Evolutionary conservation across 2,113 vertebrate genomes (phyloP).

Genomic region (Geococcyx californianus): DNA sequence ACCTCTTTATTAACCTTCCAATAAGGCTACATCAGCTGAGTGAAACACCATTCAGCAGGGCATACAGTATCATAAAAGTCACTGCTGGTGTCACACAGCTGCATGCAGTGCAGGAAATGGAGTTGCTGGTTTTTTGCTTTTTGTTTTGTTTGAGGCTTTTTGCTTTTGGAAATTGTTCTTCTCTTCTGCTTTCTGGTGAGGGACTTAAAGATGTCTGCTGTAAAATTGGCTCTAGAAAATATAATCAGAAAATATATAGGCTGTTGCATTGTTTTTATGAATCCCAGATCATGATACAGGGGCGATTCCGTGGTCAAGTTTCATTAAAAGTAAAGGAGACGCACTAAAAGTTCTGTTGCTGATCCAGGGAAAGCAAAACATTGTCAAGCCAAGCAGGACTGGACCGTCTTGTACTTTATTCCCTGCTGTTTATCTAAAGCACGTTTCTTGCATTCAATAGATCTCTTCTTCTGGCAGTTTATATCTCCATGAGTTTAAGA

Average conservation of each 20-base stretch:
- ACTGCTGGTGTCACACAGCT: not conserved
- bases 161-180: not conserved
- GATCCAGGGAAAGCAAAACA: not conserved
- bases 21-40: not conserved
- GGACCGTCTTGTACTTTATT: not conserved
- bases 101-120: not conserved
- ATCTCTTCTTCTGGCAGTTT: constrained; percentile 35
- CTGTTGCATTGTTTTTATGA: constrained; percentile 16
- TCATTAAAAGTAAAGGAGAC: constrained; percentile 18
- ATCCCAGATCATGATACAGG: not conserved
- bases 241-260: not conserved
- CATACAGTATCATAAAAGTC: not conserved
- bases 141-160: not conserved
- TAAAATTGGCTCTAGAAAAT: constrained; percentile 27
- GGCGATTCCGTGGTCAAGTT: not conserved
- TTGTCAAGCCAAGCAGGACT: not conserved
- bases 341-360: not conserved
- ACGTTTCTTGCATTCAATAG: constrained; percentile 30
- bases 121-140: not conserved
- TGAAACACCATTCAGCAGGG: not conserved
- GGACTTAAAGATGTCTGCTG: not conserved
- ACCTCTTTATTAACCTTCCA: constrained; percentile 36
- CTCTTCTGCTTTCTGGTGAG: constrained; percentile 18
- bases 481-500: constrained; percentile 20
- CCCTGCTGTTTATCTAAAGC: constrained; percentile 37